A percentile compares a stretch with the other conserved stretches of the same genome.
Conservation (phyloP, 2,797 vertebrate genomes). For the Esox masquinongy region DNA sequence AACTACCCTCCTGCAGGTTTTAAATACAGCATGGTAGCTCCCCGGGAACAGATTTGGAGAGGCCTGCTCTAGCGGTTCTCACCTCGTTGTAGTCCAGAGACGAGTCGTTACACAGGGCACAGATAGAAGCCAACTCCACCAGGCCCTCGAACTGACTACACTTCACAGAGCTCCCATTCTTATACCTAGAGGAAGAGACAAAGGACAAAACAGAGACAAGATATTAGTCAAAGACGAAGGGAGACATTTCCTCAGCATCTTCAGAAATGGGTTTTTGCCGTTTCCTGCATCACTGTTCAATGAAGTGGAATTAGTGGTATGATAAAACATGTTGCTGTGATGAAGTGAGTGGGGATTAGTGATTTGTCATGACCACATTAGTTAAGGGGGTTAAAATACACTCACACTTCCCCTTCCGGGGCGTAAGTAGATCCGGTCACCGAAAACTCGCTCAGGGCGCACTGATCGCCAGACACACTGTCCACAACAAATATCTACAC, state of each 20-base stretch:
- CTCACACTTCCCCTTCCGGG: constrained; percentile 83
- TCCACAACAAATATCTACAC: constrained; percentile 78
- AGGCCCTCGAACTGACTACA: constrained; percentile 75
- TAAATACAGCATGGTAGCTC: too few species aligned
- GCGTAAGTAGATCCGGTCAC: constrained; percentile 83
- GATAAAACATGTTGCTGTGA: too few species aligned
- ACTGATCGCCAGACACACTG: constrained; percentile 64
- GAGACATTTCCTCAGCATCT: background rate
- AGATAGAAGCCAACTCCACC: constrained; percentile 78
- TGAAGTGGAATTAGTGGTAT: too few species aligned
- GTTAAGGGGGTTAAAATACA: constrained; percentile 39
- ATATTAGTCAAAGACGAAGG: background rate
- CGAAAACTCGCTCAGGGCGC: constrained; percentile 75
- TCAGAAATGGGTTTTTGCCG: too few species aligned
- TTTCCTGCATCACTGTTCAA: too few species aligned
- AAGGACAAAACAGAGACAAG: background rate
- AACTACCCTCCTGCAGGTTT: too few species aligned
- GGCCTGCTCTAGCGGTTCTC: background rate
- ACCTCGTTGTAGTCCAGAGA: constrained; percentile 81
- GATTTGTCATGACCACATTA: background rate
- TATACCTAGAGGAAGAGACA: constrained; percentile 60
- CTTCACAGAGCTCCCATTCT: constrained; percentile 64
- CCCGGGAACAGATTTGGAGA: too few species aligned
- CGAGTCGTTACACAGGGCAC: constrained; percentile 81
- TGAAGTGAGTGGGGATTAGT: too few species aligned